A percentile compares a stretch with the other conserved stretches of the same genome.
These are phyloP conservation scores for Cenopis cana DNA, from an alignment of 2,888 invertebrate genomes.

Conservation along the genomic window DNA sequence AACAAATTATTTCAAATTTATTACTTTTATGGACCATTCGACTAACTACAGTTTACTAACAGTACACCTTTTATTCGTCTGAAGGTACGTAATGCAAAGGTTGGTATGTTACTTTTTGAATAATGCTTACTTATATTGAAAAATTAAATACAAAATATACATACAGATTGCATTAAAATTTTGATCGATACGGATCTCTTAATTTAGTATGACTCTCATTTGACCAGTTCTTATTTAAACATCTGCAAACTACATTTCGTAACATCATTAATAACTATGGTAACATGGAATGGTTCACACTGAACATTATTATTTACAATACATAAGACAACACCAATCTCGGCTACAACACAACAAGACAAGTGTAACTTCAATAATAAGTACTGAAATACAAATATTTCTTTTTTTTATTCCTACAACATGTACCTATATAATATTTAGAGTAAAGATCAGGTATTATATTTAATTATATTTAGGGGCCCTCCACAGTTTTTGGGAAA, in stretches of 20 bases:
- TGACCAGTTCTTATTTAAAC: not conserved
- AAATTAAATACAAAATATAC: no score
- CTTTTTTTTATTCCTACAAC: no score
- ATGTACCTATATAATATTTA: no score
- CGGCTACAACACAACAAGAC: not conserved
- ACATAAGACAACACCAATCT: not conserved
- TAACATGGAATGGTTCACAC: not conserved
- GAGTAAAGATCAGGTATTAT: no score
- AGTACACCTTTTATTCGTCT: slow-evolving; percentile 11
- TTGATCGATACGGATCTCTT: no score
- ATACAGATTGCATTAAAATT: no score
- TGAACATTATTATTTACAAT: not conserved
- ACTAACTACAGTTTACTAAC: slow-evolving; percentile 6
- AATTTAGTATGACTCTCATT: no score
- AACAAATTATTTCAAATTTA: not conserved
- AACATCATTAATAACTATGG: not conserved
- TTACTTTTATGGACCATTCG: not conserved
- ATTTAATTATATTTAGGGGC: no score
- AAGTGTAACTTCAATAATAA: no score
- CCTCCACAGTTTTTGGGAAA: no score
- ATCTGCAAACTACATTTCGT: not conserved
- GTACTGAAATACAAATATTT: no score
- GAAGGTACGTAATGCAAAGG: not conserved
- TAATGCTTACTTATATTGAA: not conserved
- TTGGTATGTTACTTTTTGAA: not conserved